Base-by-base conservation (phyloP, 2,888 invertebrate genomes). In the Drosophila stalkeri region DNA sequence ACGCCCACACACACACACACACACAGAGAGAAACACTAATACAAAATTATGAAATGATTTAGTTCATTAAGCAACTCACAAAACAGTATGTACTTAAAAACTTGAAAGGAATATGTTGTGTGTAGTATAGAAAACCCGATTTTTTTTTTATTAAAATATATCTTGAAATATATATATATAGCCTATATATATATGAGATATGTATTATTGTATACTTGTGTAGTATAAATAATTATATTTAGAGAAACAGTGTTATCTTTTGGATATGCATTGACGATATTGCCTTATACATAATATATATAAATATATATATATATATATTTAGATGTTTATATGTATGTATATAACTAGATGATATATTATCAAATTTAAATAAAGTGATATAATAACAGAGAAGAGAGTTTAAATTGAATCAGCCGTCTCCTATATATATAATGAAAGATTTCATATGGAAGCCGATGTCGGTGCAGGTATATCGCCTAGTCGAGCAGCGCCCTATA, bases 341-440 rank as follows among this genome's bases (percentile, higher is more conserved):
- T 54, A 7, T 14, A 54, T 55, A 18, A 23, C 20, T 77, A 60
- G 52, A 64, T 63, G 65, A 71, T 71, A 76, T 70, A 70, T 63
- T 60, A 72, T 80, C 54, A 68, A 75, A 61, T 66, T 85, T 37
- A 67, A 85, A 65, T 75, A 79, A 85, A 85, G 80, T 69, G 80
- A 82, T 82, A 67, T 57, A 64, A 47, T 20, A 57, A 37, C 27
- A 49, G 12, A 18, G 8, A 5, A 11, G 11, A 11, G 11, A 8
- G 39, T 54, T 54, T 39, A 0, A 39, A 20, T 16, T 16, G 35
- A 7, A 8, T 14, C 51, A 35, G 35, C 11, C 6, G 18, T 41
- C 41, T 18, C 11, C 4, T 2, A 37, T 5, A 37, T 5, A 12
- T 35, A 35, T 37, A 37, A 14, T 5, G 7, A 0, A 27, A 5